A percentile compares a stretch with the other conserved stretches of the same genome.
phyloP scores from a whole-genome alignment of 64 coral and sea anemone species.

The Catalaphyllia jardinei region DNA sequence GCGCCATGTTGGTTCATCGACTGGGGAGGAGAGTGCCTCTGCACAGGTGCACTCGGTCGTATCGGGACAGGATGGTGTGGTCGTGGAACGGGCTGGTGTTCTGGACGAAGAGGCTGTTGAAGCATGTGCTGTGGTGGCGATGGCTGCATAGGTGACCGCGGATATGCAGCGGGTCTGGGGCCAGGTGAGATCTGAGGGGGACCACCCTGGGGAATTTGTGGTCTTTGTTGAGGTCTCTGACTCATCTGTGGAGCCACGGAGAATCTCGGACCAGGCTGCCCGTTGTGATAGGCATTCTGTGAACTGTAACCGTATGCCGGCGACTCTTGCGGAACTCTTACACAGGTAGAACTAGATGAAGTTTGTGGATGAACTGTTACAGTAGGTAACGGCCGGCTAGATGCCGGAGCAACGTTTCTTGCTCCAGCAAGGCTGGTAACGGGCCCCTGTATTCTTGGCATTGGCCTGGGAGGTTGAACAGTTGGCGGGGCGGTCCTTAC shows the following conservation, averaged over 20 bases:
- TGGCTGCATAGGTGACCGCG: not conserved
- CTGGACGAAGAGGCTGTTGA: slow-evolving; percentile 8
- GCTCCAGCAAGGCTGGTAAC: not conserved
- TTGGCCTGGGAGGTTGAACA: slow-evolving; percentile 35
- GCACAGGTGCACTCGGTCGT: slow-evolving; percentile 23
- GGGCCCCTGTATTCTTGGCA: slow-evolving; percentile 12
- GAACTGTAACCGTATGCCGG: slow-evolving; percentile 45
- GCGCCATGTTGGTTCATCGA: not conserved
- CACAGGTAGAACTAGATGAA: slow-evolving; percentile 30
- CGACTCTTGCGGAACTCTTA: slow-evolving; percentile 25
- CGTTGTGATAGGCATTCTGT: slow-evolving; percentile 37
- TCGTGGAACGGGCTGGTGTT: slow-evolving; percentile 16
- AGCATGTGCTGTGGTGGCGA: slow-evolving; percentile 1
- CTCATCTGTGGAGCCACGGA: not conserved
- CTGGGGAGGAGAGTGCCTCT: slow-evolving; percentile 23
- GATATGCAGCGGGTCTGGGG: slow-evolving; percentile 13
- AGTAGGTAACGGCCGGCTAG: slow-evolving; percentile 64
- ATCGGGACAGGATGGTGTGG: not conserved
- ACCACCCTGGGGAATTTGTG: not conserved
- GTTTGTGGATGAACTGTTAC: slow-evolving; percentile 93
- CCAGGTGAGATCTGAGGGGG: slow-evolving; percentile 16
- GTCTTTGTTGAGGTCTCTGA: not conserved
- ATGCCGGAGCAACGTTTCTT: not conserved
- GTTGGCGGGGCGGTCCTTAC: not conserved
- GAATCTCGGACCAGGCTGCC: slow-evolving; percentile 31